Base-by-base conservation (phyloP, 2,113 vertebrate genomes). In the Tapirus terrestris region DNA sequence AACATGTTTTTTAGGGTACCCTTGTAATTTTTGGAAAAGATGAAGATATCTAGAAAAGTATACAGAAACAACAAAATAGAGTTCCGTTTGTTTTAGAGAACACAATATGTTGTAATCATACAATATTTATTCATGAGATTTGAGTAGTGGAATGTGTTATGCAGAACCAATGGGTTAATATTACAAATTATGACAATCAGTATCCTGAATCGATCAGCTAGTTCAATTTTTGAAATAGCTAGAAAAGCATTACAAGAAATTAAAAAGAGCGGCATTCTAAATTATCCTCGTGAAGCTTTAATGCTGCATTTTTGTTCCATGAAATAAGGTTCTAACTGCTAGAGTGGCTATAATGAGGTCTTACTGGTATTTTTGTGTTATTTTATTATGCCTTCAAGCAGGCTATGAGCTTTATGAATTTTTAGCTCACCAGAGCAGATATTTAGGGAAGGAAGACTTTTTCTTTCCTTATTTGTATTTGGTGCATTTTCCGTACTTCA, bases 201-300 rank as follows among this genome's bases (percentile, higher is more conserved):
- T 80, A 87, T 96, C 91, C 67, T 76, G 89, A 98, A 98, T 96
- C 65, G 96, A 98, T 97, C 97, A 98, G 86, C 75, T 97, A 87
- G 94, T 94, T 97, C 96, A 98, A 97, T 97, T 97, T 96, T 98
- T 96, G 96, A 96, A 98, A 96, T 94, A 98, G 96, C 98, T 97
- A 98, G 86, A 92, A 95, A 92, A 98, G 21, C 87, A 97, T 98
- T 98, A 98, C 97, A 97, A 87, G 88, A 89, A 98, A 98, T 98
- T 98, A 98, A 96, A 97, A 98, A 96, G 84, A 96, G 84, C 82
- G 95, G 61, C 95, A 85, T 97, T 98, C 97, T 27, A 98, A 98
- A 98, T 98, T 36, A 96, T 96, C 96, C 98, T 97, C 1, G 20
- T 94, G 72, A 96, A 77, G 56, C 93, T 97, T 96, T 98, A 97